Evolutionary conservation across 2,888 invertebrate genomes (phyloP).

Genomic region (Lymantria dispar): DNA sequence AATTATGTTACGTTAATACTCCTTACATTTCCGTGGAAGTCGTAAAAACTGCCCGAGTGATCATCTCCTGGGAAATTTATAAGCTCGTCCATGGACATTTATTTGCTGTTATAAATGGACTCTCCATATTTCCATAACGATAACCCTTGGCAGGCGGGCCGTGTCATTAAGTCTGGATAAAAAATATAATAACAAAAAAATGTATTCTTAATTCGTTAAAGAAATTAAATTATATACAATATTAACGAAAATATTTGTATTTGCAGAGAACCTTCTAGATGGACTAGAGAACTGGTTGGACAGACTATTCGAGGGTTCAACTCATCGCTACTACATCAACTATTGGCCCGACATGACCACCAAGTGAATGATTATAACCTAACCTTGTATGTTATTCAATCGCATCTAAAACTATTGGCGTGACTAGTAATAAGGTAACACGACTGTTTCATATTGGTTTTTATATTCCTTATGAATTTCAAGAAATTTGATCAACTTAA

Average conservation of each 20-base stretch:
- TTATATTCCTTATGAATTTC: background rate
- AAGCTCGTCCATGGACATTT: too few relatives aligned
- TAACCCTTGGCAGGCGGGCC: too few relatives aligned
- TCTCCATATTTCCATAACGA: too few relatives aligned
- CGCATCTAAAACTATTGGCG: constrained; percentile 12
- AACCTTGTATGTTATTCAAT: constrained; percentile 15
- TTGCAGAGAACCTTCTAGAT: constrained; percentile 90
- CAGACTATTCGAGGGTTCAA: constrained; percentile 96
- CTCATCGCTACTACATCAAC: constrained; percentile 97
- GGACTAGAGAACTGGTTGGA: constrained; percentile 98
- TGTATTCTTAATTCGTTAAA: too few relatives aligned
- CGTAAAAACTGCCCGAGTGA: too few relatives aligned
- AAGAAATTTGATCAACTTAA: background rate
- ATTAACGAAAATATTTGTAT: background rate
- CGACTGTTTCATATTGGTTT: background rate
- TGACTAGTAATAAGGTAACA: constrained; percentile 11
- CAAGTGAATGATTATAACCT: constrained; percentile 78
- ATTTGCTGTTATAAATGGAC: too few relatives aligned
- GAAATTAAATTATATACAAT: too few relatives aligned
- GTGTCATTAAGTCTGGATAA: too few relatives aligned
- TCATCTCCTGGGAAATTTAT: too few relatives aligned
- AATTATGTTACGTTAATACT: too few relatives aligned
- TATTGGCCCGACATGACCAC: constrained; percentile 99
- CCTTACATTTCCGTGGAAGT: too few relatives aligned
- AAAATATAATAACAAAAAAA: too few relatives aligned